Evolutionary conservation across 2,797 vertebrate genomes (phyloP).

Genomic region (Neosilurus hyrtlii): DNA sequence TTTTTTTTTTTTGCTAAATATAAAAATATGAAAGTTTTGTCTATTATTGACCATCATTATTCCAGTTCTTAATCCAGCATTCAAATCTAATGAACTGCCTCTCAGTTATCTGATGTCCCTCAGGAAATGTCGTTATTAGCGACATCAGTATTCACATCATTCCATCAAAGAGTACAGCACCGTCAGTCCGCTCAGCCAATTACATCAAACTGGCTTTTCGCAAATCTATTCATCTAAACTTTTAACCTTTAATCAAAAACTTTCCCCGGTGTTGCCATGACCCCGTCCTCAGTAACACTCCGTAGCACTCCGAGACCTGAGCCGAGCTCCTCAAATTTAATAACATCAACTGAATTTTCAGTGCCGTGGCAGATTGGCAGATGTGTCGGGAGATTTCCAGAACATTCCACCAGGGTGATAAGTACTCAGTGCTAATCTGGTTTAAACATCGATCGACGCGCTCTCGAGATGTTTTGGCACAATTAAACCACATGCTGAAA

Average conservation of each 20-base stretch:
- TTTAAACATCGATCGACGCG: conserved; percentile 23
- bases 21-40: neutral
- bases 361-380: neutral
- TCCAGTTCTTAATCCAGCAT: neutral
- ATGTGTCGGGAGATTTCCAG: neutral
- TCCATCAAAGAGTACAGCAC: neutral
- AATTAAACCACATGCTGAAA: conserved; percentile 9
- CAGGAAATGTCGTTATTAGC: neutral
- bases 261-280: neutral
- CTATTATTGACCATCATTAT: neutral
- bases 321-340: conserved; percentile 19
- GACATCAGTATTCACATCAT: neutral
- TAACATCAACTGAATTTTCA: conserved; percentile 27
- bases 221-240: neutral
- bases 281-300: neutral
- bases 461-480: neutral
- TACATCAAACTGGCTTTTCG: neutral
- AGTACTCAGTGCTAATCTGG: conserved; percentile 6
- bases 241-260: conserved; percentile 19
- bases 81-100: neutral
- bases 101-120: neutral
- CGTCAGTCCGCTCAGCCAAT: neutral
- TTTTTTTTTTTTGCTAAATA: neutral
- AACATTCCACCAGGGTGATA: neutral
- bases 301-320: neutral